Base-by-base conservation (phyloP, 2,797 vertebrate genomes). In the Lepus townsendii region DNA sequence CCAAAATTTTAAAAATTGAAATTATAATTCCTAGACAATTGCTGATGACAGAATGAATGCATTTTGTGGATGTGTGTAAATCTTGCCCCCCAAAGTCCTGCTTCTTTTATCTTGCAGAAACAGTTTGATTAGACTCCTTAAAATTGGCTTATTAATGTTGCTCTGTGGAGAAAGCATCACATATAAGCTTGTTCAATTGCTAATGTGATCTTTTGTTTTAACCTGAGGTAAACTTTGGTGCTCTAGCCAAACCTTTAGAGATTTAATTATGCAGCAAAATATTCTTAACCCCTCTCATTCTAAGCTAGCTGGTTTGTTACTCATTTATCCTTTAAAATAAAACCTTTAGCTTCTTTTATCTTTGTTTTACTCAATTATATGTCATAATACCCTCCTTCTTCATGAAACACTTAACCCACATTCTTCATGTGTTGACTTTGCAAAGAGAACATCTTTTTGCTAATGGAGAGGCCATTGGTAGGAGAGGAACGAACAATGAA, bases 181-280 rank as follows among this genome's bases (percentile, higher is more conserved):
- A 54, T 14, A 10, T 14, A 57, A 79, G 79, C 75, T 91, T 38
- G 71, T 71, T 35, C 63, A 66, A 38, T 71, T 82, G 90, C 86
- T 93, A 75, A 80, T 96, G 73, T 95, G 96, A 93, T 92, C 92
- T 82, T 95, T 66, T 80, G 88, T 97, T 96, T 97, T 86, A 97
- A 89, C 26, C 84, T 91, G 90, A 96, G 96, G 71, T 95, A 93
- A 88, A 66, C 78, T 82, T 32, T 92, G 83, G 60, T 94, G 83
- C 77, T 97, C 95, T 73, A 60, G 22, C 84, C 71, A 97, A 96
- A 90, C 96, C 79, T 95, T 97, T 92, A 68, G 96, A 96, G 95
- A 77, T 95, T 97, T 97, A 97, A 88, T 98, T 97, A 95, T 96
- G 91, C 68, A 75, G 75, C 77, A 84, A 97, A 97, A 88, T 94